A percentile compares a stretch with the other conserved stretches of the same genome.
Conservation (phyloP, 2,888 invertebrate species). For the Pandemis heparana region DNA sequence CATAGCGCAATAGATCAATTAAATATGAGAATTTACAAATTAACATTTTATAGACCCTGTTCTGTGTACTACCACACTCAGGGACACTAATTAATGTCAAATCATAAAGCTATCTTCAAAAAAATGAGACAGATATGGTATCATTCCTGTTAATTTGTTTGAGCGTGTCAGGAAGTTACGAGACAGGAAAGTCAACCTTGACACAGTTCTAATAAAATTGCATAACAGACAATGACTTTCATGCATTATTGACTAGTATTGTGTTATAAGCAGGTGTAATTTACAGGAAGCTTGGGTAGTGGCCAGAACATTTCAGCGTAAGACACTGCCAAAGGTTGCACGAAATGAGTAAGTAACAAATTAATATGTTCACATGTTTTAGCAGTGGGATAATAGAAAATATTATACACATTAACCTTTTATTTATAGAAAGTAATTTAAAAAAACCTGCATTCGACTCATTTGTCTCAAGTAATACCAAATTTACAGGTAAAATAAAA, state of each 20-base stretch:
- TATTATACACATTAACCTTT: too few relatives aligned
- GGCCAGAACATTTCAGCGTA: constrained; percentile 71
- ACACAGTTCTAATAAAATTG: constrained; percentile 9
- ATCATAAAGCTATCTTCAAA: too few relatives aligned
- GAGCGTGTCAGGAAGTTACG: not conserved
- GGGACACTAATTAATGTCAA: too few relatives aligned
- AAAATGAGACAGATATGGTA: not conserved
- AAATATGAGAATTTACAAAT: too few relatives aligned
- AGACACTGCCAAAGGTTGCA: constrained; percentile 80
- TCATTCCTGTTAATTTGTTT: not conserved
- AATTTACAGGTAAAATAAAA: not conserved
- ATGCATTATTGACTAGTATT: constrained; percentile 24
- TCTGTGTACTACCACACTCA: too few relatives aligned
- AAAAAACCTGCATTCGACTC: too few relatives aligned
- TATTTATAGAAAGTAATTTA: too few relatives aligned
- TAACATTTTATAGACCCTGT: too few relatives aligned
- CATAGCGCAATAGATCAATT: not conserved
- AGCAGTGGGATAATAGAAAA: not conserved
- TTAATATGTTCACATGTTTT: constrained; percentile 23
- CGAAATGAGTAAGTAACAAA: constrained; percentile 32
- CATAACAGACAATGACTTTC: constrained; percentile 14
- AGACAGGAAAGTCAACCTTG: not conserved
- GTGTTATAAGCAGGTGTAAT: constrained; percentile 59
- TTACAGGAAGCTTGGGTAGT: constrained; percentile 74
- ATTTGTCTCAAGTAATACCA: too few relatives aligned